Base-by-base conservation (phyloP, 2,113 vertebrate species). In the Xiphorhynchus elegans region DNA sequence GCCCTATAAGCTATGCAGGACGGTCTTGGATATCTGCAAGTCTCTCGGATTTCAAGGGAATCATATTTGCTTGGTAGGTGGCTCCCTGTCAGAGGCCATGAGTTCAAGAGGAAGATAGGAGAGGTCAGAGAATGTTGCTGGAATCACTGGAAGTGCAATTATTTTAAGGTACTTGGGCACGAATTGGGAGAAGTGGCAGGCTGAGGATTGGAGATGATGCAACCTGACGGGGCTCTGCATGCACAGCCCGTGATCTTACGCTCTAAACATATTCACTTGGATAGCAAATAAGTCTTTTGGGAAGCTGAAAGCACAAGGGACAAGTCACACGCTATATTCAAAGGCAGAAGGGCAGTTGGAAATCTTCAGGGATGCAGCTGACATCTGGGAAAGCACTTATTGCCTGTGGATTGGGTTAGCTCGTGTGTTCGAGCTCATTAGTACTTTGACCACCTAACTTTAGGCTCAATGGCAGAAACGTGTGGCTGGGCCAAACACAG, bases 261-360 rank as follows among this genome's bases (percentile, higher is more conserved):
- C 63, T 86, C 58, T 84, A n/a, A 80, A 77, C 73, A 39, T 70
- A 84, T 37, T 90, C 47, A 46, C 56, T 84, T 78, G 59, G 76
- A 69, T 67, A 81, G 83, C 60, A 95, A 72, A 33, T 52, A 62
- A 80, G 53, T 39, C 52, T 79, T 80, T 79, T 17, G 59, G 55
- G 90, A 90, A 75, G 50, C 82, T 46, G 76, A 84, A 69, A 66
- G 56, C 55, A 44, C 50, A 67, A 69, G 50, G 56, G 64, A 39
- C 49, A 89, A 93, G 77, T 83, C 63, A 89, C 59, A 90, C 7
- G 11, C 37, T 82, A 9, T 72, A 69, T 80, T 85, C 50, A 79
- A 76, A 76, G 62, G 84, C 79, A 90, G 67, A 87, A 94, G 75
- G 31, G n/a, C 67, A 87, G 47, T 73, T 93, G 77, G 91, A 81